Base-by-base conservation (phyloP, 2,888 invertebrate genomes). In the Aphidoletes aphidimyza region DNA sequence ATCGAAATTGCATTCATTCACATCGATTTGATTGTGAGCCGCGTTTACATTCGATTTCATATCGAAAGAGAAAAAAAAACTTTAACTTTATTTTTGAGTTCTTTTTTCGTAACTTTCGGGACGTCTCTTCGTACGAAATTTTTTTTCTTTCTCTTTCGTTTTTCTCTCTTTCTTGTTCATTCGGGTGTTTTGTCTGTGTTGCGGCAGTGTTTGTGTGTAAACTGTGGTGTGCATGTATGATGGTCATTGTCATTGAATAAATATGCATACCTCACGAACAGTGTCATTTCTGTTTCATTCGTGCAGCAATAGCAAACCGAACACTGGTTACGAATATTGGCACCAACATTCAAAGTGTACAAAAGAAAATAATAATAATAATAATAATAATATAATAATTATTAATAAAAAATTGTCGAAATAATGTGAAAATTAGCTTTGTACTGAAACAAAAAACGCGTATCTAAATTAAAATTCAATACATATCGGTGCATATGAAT, bases 201-300 rank as follows among this genome's bases (percentile, higher is more conserved):
- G 5, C 22, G 54, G 17, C 17, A 30, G 69, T 30, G 69, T 5
- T 8, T 11, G 54, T 22, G 22, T 22, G 6, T 47, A n/a, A n/a
- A n/a, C n/a, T 22, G 54, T 22, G 54, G 69, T 69, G 30, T 34
- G 34, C 34, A 14, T 69, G 69, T 69, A 69, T 69, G 69, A 69
- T 69, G 69, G 69, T 69, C 69, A 69, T 69, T 69, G 69, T 69
- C 69, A 69, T 69, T 69, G 69, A 69, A 69, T 69, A 22, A 17
- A 34, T 69, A 69, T 69, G 30, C 30, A 69, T 69, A 69, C 69
- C 69, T 11, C 69, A 30, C n/a, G 54, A 54, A 54, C 54, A 54
- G 69, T 69, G 69, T 69, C 69, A 34, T 30, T 69, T 69, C n/a
- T 54, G 17, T 11, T 69, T 0, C 30, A 14, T 69, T 69, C 34